Evolutionary conservation across 2,888 invertebrate genomes (phyloP), one percentile per base, ranked within the genome.

Genomic region (Argyresthia goedartella): DNA sequence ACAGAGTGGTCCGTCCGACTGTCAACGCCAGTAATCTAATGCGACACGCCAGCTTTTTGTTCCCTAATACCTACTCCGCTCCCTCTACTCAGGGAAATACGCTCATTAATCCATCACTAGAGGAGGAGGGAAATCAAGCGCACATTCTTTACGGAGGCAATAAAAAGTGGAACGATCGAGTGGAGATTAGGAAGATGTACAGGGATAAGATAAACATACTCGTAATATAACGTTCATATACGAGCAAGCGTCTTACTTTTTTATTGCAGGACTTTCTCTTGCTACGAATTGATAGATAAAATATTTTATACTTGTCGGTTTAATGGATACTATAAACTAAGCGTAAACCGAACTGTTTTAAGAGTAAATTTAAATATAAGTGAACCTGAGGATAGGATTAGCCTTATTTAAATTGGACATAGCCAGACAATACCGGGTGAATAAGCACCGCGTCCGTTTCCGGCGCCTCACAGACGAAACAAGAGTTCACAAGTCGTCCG

Each of bases 21-120:
- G 81, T 81, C 85, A 80, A 74, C 70, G 77, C 69, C 79, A 73
- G 75, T 85, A 86, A 86, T 86, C 82, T 81, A 82, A 85, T 84
- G 81, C 80, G 84, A 81, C 82, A 82, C 80, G 80, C 81, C 72
- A 76, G 73, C 80, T 86, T 85, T 84, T 81, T 81, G 78, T 79
- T 71, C 76, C 78, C 70, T 74, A 81, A 78, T 80, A 78, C 76
- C 71, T 25, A 25, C 25, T 25, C 25, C 25, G 25, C 25, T 25
- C 25, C 25, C 25, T 25, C 25, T 25, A 25, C 25, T 25, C 25
- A 25, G 25, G 67, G 73, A 71, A 78, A 78, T 79, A 73, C 73
- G 73, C 64, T 62, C 70, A 67, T 71, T 78, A 77, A 80, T 81
- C 73, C 72, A 66, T 73, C 73, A 73, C 68, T 63, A 67, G 71